Percentiles rank a stretch among this genome's conserved stretches.
Conservation (phyloP, 1,140 invertebrate genomes). For the Pseudomyrmex cubaensis region DNA sequence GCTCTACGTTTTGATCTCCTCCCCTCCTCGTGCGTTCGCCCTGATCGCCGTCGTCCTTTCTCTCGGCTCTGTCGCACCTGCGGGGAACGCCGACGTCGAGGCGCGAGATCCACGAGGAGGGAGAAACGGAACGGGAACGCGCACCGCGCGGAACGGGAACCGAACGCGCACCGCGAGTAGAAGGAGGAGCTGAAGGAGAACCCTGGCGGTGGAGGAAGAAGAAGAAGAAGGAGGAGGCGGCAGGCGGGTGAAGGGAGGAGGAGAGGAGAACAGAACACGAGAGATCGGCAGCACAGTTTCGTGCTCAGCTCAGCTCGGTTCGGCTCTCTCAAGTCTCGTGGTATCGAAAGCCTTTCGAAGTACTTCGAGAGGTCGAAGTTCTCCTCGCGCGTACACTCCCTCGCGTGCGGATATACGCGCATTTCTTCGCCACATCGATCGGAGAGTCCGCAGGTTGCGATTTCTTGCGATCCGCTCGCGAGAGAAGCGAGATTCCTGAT, state of each 20-base stretch:
- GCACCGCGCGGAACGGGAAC: slow-evolving; percentile 73
- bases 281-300: slow-evolving; percentile 83
- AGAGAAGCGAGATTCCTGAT: slow-evolving; percentile 56
- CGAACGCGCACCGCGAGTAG: slow-evolving; percentile 69
- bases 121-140: slow-evolving; percentile 73
- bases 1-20: slow-evolving; percentile 65
- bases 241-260: slow-evolving; percentile 53
- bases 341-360: slow-evolving; percentile 64
- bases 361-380: slow-evolving; percentile 53
- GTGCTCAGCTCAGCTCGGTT: slow-evolving; percentile 76
- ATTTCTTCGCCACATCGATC: slow-evolving; percentile 1
- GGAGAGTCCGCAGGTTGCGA: slow-evolving; percentile 2
- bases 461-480: slow-evolving; percentile 19
- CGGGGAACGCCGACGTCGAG: slow-evolving; percentile 37
- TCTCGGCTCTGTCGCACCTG: slow-evolving; percentile 65
- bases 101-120: slow-evolving; percentile 61
- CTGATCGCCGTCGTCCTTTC: slow-evolving; percentile 62
- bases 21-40: slow-evolving; percentile 40
- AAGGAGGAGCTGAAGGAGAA: slow-evolving; percentile 74
- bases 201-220: slow-evolving; percentile 62
- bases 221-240: slow-evolving; percentile 66
- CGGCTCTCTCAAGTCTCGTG: slow-evolving; percentile 68
- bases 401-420: slow-evolving; percentile 24
- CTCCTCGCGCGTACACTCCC: background rate
- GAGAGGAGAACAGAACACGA: slow-evolving; percentile 79